Conservation (phyloP, 1,140 invertebrate species). For the Aphidius ervi region DNA sequence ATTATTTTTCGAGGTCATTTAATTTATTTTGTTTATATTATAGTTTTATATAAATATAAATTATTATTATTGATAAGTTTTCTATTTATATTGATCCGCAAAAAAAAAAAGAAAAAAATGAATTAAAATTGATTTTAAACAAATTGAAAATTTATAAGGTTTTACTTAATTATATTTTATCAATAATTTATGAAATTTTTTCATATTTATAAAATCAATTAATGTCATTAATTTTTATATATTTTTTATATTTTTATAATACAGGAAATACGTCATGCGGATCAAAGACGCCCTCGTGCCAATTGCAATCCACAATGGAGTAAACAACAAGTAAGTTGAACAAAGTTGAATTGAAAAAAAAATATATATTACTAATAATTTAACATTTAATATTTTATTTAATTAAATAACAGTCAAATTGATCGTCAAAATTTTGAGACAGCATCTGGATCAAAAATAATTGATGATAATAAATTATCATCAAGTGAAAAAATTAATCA, state of each 20-base stretch:
- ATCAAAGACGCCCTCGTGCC: slow-evolving; percentile 45
- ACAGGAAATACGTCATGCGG: slow-evolving; percentile 46
- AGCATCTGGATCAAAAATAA: slow-evolving; percentile 30
- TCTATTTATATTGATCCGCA: too few species aligned
- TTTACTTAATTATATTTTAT: background rate
- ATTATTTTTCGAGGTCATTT: too few species aligned
- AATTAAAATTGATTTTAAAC: background rate
- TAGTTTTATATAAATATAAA: too few species aligned
- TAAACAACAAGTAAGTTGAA: slow-evolving; percentile 49
- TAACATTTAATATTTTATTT: slow-evolving; percentile 18
- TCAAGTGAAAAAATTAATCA: slow-evolving; percentile 15
- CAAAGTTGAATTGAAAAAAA: background rate
- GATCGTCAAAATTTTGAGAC: slow-evolving; percentile 30
- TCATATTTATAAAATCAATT: background rate
- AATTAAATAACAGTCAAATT: slow-evolving; percentile 36
- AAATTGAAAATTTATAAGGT: too few species aligned
- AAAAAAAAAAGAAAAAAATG: background rate
- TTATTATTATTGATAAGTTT: too few species aligned
- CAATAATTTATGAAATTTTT: too few species aligned
- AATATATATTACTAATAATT: slow-evolving; percentile 2
- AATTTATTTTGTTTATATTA: too few species aligned
- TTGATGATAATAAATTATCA: slow-evolving; percentile 36
- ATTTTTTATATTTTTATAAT: slow-evolving; percentile 25
- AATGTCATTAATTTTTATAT: background rate
- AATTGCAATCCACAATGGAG: slow-evolving; percentile 37